Conservation (phyloP, 2,888 invertebrate species). For the Hermaeophaga mercurialis region DNA sequence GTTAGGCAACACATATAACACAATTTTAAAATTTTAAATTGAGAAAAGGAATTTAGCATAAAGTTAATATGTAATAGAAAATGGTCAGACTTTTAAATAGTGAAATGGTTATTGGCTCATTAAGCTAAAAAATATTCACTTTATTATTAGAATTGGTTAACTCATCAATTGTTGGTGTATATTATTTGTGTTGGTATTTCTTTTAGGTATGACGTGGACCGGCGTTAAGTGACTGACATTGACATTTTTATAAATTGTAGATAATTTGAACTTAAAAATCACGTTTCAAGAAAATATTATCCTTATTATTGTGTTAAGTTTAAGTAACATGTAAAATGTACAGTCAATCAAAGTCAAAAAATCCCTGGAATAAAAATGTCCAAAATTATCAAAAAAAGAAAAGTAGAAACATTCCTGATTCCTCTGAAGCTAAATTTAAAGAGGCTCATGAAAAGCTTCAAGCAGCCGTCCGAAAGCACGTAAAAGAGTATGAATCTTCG, state of each 20-base stretch:
- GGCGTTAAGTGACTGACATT: neutral
- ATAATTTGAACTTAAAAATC: neutral
- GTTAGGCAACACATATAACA: no score
- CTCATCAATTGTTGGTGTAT: no score
- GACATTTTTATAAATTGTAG: neutral
- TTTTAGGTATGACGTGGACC: neutral
- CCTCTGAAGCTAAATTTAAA: constrained; percentile 55
- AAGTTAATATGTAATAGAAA: no score
- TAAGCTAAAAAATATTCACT: no score
- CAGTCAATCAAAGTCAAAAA: constrained; percentile 37
- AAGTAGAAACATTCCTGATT: constrained; percentile 31
- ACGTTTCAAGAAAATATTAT: no score
- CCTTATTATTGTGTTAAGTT: neutral
- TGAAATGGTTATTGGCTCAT: no score
- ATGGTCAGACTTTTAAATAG: no score
- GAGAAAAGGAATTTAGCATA: no score
- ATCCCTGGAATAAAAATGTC: constrained; percentile 45
- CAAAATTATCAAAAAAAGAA: constrained; percentile 34
- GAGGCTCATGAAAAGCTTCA: constrained; percentile 60
- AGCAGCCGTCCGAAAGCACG: constrained; percentile 59
- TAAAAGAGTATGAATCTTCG: constrained; percentile 60
- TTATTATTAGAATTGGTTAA: no score
- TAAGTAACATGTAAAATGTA: constrained; percentile 33
- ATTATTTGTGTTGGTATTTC: no score
- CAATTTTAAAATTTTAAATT: no score